Percentiles rank a stretch among this genome's conserved stretches.
Evolutionary conservation across 2,797 vertebrate genomes (phyloP).

Genomic region (Gorsachius magnificus): DNA sequence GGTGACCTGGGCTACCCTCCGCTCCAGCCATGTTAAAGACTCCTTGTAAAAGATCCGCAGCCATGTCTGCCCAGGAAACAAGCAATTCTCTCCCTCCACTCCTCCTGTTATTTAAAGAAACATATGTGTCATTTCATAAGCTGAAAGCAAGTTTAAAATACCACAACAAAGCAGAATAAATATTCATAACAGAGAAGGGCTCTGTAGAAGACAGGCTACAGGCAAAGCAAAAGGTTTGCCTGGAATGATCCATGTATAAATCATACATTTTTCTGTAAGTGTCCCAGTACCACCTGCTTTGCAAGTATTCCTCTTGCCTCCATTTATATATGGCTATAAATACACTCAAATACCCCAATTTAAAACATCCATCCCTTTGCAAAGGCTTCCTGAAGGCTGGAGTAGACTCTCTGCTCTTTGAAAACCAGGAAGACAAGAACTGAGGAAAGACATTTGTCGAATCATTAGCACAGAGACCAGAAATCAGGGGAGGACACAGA

Average conservation of each 20-base stretch:
- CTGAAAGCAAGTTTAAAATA: not conserved
- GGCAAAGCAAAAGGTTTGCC: conserved; percentile 3
- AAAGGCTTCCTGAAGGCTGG: not conserved
- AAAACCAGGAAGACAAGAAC: not conserved
- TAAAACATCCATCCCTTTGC: not conserved
- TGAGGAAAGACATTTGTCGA: not conserved
- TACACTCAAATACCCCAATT: not conserved
- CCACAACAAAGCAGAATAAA: conserved; percentile 9
- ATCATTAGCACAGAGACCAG: not conserved
- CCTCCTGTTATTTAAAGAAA: not conserved
- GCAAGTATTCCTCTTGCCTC: not conserved
- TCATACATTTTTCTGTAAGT: not conserved
- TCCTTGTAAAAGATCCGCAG: not conserved
- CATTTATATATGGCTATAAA: conserved; percentile 16
- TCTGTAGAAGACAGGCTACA: not conserved
- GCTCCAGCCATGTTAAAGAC: not conserved
- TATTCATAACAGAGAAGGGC: not conserved
- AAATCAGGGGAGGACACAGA: not conserved
- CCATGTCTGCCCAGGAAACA: not conserved
- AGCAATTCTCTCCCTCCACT: not conserved
- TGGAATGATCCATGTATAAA: not conserved
- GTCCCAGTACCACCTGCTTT: not conserved
- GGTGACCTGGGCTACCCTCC: not conserved
- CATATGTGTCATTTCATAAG: not conserved
- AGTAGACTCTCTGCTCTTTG: not conserved